Percentiles rank a stretch among this genome's conserved stretches.
These are phyloP conservation scores for Oriolus oriolus DNA, from an alignment of 2,113 vertebrate genomes.

Conservation along the genomic window DNA sequence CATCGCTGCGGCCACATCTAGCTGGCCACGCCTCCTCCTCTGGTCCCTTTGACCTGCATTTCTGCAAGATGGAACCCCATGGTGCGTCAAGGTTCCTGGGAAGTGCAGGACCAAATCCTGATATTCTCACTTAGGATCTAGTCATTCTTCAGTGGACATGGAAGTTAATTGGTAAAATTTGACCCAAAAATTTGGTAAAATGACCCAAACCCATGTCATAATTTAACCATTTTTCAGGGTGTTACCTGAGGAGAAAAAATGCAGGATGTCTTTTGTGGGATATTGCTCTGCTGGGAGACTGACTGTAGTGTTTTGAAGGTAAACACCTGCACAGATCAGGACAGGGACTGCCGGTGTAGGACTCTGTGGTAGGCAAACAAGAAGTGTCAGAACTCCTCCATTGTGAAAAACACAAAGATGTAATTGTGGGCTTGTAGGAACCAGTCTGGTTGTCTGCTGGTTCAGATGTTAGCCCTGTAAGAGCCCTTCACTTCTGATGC, in stretches of 20 bases:
- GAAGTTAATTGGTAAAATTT: not conserved
- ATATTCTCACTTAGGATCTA: not conserved
- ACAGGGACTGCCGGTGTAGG: not conserved
- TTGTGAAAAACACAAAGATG: not conserved
- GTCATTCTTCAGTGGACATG: not conserved
- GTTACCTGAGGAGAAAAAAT: not conserved
- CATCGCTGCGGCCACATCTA: not conserved
- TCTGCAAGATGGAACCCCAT: not conserved
- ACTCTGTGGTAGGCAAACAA: rapidly evolving
- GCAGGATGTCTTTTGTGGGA: not conserved
- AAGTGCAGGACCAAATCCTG: not conserved
- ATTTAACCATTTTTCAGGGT: not conserved
- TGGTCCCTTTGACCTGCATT: not conserved
- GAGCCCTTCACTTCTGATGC: not conserved
- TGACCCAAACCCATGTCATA: not conserved
- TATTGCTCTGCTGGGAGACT: not conserved
- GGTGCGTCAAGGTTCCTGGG: not conserved
- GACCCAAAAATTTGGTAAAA: too few relatives aligned
- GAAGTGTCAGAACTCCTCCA: not conserved
- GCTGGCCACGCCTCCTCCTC: not conserved
- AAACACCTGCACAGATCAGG: not conserved
- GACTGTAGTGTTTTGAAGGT: not conserved
- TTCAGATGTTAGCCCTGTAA: not conserved
- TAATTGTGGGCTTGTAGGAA: not conserved
- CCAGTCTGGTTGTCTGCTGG: not conserved